Base-by-base conservation (phyloP, 1,140 invertebrate genomes). In the Leguminivora glycinivorella region DNA sequence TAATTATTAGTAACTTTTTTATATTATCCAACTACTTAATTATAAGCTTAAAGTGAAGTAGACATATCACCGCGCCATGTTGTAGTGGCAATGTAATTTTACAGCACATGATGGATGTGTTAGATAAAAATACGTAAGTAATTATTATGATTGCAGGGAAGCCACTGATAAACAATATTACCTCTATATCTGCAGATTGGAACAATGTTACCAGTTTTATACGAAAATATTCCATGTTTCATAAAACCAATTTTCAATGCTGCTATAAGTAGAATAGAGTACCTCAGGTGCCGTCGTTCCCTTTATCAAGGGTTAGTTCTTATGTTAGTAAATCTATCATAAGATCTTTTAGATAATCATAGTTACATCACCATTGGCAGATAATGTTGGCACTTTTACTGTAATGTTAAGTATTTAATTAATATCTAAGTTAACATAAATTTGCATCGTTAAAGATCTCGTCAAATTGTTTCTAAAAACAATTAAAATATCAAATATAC, bases 41-140 rank as follows among this genome's bases (percentile, higher is more conserved):
- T 29, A 38, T 38, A 38, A 63, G 58, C 26, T 29, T 63, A 63
- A 63, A 31, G n/a, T 26, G 58, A 63, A 17, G 58, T 63, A 63
- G 58, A 63, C 58, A 63, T 63, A 63, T 63, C 58, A 63, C 58
- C 31, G 58, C 26, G 58, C 58, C 26, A 60, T 60, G 56, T 60
- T 60, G 24, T 60, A 60, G 24, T 60, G 56, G 56, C 56, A n/a
- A 19, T 29, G 25, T 63, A 63, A 4, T 63, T 63, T 31, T 17
- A 31, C 5, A 31, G 56, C 56, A 60, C 56, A 29, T 31, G 34
- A 1, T 34, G 29, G 34, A 1, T 34, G 29, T 63, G 25, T 29
- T 17, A 34, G 7, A 26, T 22, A 22, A 9, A 52, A 1, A 26
- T 4, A 29, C 56, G 14, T 58, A 58, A 26, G 58, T 29, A 1